Evolutionary conservation across 2,888 invertebrate species (phyloP).

Genomic region (Tridacna gigas): DNA sequence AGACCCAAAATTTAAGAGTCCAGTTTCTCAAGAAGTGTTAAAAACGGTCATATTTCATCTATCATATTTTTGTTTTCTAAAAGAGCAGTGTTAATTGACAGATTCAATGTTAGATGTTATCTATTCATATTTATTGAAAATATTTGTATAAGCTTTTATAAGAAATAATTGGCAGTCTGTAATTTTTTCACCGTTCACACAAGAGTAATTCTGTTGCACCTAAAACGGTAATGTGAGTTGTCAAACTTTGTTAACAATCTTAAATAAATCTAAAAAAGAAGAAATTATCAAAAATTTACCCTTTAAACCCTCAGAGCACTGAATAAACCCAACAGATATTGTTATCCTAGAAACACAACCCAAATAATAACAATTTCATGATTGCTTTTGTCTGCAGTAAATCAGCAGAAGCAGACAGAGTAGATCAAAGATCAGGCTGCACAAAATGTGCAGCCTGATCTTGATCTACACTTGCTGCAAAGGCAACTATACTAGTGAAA

Average conservation of each 20-base stretch:
- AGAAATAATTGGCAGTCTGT: not conserved
- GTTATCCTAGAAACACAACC: too few species aligned
- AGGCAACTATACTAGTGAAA: too few species aligned
- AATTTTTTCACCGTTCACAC: conserved; percentile 1
- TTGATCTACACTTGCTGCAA: too few species aligned
- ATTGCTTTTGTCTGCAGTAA: too few species aligned
- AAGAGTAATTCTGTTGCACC: conserved; percentile 15
- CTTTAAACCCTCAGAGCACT: too few species aligned
- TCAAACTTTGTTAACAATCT: conserved; percentile 23
- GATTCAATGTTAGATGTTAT: conserved; percentile 26
- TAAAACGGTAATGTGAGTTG: conserved; percentile 13
- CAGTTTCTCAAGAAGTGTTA: not conserved
- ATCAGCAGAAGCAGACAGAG: too few species aligned
- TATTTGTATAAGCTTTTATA: conserved; percentile 19
- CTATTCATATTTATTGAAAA: conserved; percentile 16
- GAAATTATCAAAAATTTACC: not conserved
- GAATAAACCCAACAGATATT: too few species aligned
- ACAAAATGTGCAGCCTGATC: too few species aligned
- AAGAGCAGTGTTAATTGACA: conserved; percentile 19
- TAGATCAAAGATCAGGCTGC: too few species aligned
- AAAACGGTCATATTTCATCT: conserved; percentile 16
- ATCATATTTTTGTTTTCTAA: conserved; percentile 1
- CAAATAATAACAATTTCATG: too few species aligned
- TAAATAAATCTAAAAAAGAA: conserved; percentile 18
- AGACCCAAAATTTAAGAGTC: too few species aligned